Evolutionary conservation across 2,888 invertebrate species (phyloP), one percentile per base, ranked within the genome.

Genomic region (Elegia similella): DNA sequence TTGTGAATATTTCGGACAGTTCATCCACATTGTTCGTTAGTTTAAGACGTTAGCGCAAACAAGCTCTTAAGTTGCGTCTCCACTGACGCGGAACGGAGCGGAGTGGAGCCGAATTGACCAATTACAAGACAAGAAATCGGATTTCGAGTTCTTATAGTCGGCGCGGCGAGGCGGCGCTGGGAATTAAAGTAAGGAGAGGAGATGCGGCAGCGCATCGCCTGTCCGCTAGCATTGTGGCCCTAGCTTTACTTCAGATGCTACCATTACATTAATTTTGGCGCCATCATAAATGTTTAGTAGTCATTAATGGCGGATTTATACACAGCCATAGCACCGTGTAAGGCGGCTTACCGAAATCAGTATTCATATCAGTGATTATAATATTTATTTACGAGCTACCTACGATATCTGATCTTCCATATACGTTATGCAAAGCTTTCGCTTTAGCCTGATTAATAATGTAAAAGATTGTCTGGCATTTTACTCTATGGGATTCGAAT

Each of bases 301-400:
- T 10, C 30, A 10, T 30, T 53, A 30, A 53, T 53, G 53, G 29
- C 29, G 30, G 29, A 53, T 30, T 53, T 43, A 42, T 53, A 16
- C 53, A 29, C 6, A 52, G 43, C 30, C 30, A 30, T 17, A 15
- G 13, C 10, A 15, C 15, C 30, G 43, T 53, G 29, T 53, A 43
- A 30, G 53, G 53, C 23, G 17, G 23, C 42, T 34, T 50, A 17
- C n/a, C 50, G 7, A 34, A 50, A 34, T 17, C 12, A 50, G 34
- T 50, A 50, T 50, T 50, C 50, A 50, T 50, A 50, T 50, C 32
- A 50, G 34, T 34, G 34, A 16, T 50, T 34, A 34, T 59, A 59
- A 54, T 59, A 50, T 56, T 50, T 57, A 53, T 62, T 54, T 38
- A 50, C 47, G 47, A 54, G 44, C 59, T 57, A 57, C 57, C 48